These are phyloP conservation scores for Erinaceus europaeus DNA, from an alignment of 2,113 vertebrate species.

Conservation along the genomic window DNA sequence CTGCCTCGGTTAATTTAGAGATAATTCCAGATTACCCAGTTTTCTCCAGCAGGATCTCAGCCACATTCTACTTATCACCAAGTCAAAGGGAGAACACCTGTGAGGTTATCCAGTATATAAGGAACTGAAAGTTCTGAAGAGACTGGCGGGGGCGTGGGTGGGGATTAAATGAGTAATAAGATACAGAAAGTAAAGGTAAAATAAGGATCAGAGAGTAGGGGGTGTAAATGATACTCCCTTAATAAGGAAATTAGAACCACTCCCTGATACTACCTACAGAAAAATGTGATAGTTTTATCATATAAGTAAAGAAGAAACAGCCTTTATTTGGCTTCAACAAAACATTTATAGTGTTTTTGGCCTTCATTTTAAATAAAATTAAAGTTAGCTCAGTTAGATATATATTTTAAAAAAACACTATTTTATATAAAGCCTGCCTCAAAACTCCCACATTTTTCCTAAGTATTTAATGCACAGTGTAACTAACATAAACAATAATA, in stretches of 20 bases:
- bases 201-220: too few species aligned
- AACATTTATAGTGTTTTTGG: slow-evolving; percentile 9
- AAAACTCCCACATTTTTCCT: background rate
- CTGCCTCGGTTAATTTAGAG: background rate
- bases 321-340: background rate
- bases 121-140: slow-evolving; percentile 12
- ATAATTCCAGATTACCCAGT: background rate
- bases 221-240: slow-evolving; percentile 1
- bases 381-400: background rate
- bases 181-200: background rate
- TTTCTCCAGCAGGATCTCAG: background rate
- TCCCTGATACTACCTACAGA: background rate
- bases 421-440: background rate
- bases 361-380: slow-evolving; percentile 24
- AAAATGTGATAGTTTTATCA: slow-evolving; percentile 18
- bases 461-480: background rate
- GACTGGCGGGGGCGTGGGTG: background rate
- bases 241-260: slow-evolving; percentile 35
- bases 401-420: background rate
- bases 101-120: background rate
- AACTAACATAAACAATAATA: background rate
- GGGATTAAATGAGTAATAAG: background rate
- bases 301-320: slow-evolving; percentile 10
- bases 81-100: background rate
- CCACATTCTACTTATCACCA: background rate